These are phyloP conservation scores for Psittacus erithacus DNA, from an alignment of 2,113 vertebrate species.

Conservation along the genomic window DNA sequence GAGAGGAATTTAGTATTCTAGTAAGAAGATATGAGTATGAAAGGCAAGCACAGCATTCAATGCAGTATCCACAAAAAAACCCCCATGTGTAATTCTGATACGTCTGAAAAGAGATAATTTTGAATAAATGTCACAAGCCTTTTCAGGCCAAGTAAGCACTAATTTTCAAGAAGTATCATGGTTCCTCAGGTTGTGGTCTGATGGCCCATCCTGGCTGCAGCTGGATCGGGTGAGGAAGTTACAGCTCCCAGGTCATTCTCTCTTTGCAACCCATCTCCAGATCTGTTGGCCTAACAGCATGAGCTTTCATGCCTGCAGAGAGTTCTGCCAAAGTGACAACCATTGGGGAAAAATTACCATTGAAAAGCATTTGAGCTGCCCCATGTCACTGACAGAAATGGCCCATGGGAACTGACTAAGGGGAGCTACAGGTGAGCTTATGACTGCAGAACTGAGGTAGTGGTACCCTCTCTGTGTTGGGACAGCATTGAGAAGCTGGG, in stretches of 20 bases:
- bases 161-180: neutral
- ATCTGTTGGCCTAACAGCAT: neutral
- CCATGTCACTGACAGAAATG: neutral
- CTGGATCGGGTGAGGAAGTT: neutral
- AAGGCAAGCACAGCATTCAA: neutral
- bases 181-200: neutral
- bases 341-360: neutral
- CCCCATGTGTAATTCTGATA: neutral
- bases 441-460: neutral
- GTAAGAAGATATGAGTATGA: neutral
- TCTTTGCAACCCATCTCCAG: neutral
- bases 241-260: neutral
- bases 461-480: accelerated
- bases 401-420: neutral
- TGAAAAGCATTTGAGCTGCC: neutral
- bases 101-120: neutral
- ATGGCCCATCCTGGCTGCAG: neutral
- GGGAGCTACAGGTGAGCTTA: neutral
- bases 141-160: neutral
- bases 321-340: neutral
- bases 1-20: neutral
- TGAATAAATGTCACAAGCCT: neutral
- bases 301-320: neutral
- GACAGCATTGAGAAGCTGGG: neutral
- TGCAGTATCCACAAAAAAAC: neutral